A percentile compares a stretch with the other conserved stretches of the same genome.
Conservation (phyloP, 1,140 invertebrate genomes). For the Drosophila oshimai region DNA sequence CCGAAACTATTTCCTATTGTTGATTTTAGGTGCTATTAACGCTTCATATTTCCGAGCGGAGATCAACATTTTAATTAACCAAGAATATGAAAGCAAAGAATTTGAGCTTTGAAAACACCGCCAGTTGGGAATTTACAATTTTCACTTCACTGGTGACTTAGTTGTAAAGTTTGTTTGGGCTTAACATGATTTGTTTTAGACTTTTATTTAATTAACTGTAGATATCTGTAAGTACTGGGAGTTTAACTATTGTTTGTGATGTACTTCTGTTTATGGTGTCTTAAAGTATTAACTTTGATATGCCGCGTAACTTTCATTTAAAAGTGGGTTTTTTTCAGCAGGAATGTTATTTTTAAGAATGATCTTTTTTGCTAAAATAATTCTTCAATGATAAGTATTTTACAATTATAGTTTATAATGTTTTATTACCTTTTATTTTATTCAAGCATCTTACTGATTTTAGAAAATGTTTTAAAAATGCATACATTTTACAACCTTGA, state of each 20-base stretch:
- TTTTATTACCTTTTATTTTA: too few species aligned
- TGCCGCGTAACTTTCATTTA: too few species aligned
- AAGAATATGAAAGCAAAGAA: background rate
- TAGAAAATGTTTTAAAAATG: too few species aligned
- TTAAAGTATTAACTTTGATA: slow-evolving; percentile 1
- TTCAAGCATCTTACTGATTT: too few species aligned
- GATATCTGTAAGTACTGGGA: background rate
- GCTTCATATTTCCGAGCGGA: background rate
- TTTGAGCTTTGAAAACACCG: slow-evolving; percentile 18
- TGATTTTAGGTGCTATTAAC: slow-evolving; percentile 28
- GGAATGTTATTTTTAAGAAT: too few species aligned
- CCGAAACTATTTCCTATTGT: slow-evolving; percentile 32
- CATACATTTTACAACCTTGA: too few species aligned
- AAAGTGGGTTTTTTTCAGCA: too few species aligned
- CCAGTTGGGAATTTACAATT: slow-evolving; percentile 3
- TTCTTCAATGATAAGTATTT: too few species aligned
- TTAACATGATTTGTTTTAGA: background rate
- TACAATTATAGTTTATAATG: too few species aligned
- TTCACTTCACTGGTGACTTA: background rate
- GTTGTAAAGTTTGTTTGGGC: background rate
- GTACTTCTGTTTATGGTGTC: background rate
- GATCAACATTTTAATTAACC: slow-evolving; percentile 43
- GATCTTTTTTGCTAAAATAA: too few species aligned
- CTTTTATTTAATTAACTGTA: background rate
- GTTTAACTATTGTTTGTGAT: background rate